Base-by-base conservation (phyloP, 1,140 invertebrate genomes). In the Pseudoatta argentina region DNA sequence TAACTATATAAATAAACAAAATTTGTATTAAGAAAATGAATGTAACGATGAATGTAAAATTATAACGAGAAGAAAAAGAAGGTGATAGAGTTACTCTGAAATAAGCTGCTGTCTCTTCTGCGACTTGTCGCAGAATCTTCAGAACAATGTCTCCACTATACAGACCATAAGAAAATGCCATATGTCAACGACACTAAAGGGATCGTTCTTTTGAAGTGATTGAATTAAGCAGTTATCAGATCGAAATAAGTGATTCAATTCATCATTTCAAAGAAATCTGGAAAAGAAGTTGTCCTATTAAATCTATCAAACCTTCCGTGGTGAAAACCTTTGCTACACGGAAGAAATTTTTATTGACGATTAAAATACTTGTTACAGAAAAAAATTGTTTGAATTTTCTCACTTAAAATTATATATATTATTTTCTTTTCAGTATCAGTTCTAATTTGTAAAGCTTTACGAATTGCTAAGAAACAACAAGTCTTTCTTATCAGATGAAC, bases 401-500 rank as follows among this genome's bases (percentile, higher is more conserved):
- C 16, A 21, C 4, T 55, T 21, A 30, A 69, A 48, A 24, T 39
- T 30, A 55, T 18, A 18, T 39, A 44, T 34, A 76, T 7, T 14
- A 69, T 24, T 16, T 61, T 14, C 10, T 34, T 39, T 59, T 61
- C 1, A 61, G 12, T n/a, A 44, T 8, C 16, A 24, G 4, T 44
- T 5, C 7, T 57, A 24, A 39, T 39, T 59, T 18, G 2, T 24
- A 59, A 66, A 7, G 16, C 3, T 57, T 21, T 51, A 18, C 4
- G 4, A 18, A 21, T 8, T 66, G 16, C 18, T 14, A 10, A 18
- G 53, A 21, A 48, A 55, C 6, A 39, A 21, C 7, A 24, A 27
- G 18, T 86, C 44, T 78, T 30, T 14, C 5, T 53, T 89, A 79
- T 88, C 76, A n/a, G 39, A 57, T 71, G 71, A 76, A 76, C 21